phyloP scores from a whole-genome alignment of 1,140 invertebrate genomes.

The Sipha flava region DNA sequence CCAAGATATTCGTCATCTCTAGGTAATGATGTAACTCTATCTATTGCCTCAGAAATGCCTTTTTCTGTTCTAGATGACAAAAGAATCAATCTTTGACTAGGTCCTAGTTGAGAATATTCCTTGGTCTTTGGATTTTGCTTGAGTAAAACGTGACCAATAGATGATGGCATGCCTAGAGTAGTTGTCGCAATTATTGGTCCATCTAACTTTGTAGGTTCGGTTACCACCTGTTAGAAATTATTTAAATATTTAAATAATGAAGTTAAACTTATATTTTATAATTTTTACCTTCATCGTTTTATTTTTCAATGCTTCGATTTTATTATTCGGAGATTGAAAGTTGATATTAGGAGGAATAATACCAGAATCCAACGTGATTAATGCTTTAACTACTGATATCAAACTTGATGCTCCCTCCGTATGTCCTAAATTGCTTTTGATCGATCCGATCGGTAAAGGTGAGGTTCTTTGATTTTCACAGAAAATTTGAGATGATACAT shows the following conservation, averaged over 20 bases:
- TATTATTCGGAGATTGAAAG: slow-evolving; percentile 31
- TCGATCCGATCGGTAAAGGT: slow-evolving; percentile 60
- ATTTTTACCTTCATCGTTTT: slow-evolving; percentile 33
- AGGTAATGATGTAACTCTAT: slow-evolving; percentile 35
- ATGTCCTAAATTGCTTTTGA: slow-evolving; percentile 70
- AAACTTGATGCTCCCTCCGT: slow-evolving; percentile 59
- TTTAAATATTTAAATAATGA: background rate
- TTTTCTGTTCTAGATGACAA: slow-evolving; percentile 37
- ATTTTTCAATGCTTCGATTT: slow-evolving; percentile 28
- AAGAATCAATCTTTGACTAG: slow-evolving; percentile 37
- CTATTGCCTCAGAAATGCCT: slow-evolving; percentile 35
- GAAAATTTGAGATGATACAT: slow-evolving; percentile 36
- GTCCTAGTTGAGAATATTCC: slow-evolving; percentile 21
- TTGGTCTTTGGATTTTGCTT: slow-evolving; percentile 39
- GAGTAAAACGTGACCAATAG: slow-evolving; percentile 53
- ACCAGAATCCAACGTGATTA: slow-evolving; percentile 51
- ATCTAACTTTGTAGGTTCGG: slow-evolving; percentile 36
- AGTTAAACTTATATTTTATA: background rate
- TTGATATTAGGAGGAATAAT: slow-evolving; percentile 59
- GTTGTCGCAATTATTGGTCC: slow-evolving; percentile 49
- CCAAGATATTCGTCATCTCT: slow-evolving; percentile 44
- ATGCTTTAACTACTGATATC: slow-evolving; percentile 50
- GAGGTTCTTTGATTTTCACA: slow-evolving; percentile 40
- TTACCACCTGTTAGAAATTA: slow-evolving; percentile 29
- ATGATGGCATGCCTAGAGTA: slow-evolving; percentile 56